Evolutionary conservation across 2,113 vertebrate species (phyloP), one percentile per base, ranked within the genome.

Genomic region (Motacilla tschutschensis): DNA sequence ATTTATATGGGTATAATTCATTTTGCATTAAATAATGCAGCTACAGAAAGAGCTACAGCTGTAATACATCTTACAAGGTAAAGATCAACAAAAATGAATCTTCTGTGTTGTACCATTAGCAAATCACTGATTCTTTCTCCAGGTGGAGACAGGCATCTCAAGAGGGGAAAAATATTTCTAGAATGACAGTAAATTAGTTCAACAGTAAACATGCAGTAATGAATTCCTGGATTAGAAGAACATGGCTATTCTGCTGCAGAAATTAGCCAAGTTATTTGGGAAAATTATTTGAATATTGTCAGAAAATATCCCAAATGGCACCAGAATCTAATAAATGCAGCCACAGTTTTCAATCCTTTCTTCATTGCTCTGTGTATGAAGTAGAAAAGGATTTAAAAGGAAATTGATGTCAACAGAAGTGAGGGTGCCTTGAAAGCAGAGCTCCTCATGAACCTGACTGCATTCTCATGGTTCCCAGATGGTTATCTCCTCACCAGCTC

Each of bases 141-240:
- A 80, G 62, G 69, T 79, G 94, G 78, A 91, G 58, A 8, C 69
- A 89, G 55, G 57, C 66, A 87, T 81, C 59, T 92, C 72, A 55
- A 88, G 83, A 69, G 70, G 47, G 47, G 12, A 60, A 91, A 95
- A 89, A 47, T 60, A 73, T 89, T 74, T 85, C 53, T 41, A 77
- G n/a, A 66, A 92, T 93, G 72, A 94, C n/a, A 83, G 55, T 75
- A 95, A 93, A 71, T 78, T 76, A 69, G 46, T 92, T 90, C 76
- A 87, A 64, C 87, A 90, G 54, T 91, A 91, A 96, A 95, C 69
- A 87, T 22, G 50, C 31, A 28, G 8, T n/a, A 79, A 80, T 35
- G 9, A 82, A 91, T 92, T 95, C 90, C 79, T 58, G 35, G 28
- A 79, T 86, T 80, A 69, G 59, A 91, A 85, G 64, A 84, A 53